Conservation (phyloP, 2,113 vertebrate species). For the Nyctereutes procyonoides region DNA sequence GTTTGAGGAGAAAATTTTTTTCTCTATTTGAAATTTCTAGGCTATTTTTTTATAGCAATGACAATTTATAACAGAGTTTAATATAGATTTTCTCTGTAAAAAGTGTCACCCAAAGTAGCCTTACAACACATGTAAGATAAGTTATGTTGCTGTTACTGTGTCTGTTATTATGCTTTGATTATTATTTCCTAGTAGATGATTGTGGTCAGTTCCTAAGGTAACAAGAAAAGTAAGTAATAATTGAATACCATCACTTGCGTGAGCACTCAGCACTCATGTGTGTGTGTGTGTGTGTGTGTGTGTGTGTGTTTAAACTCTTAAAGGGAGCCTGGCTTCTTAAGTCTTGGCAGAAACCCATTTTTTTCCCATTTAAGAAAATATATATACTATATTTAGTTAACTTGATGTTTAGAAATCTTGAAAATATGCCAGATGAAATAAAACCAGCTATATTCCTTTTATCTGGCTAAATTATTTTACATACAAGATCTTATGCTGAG, state of each 20-base stretch:
- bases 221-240: conserved; percentile 62
- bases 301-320: conserved; percentile 53
- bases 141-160: conserved; percentile 28
- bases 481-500: conserved; percentile 27
- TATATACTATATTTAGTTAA: conserved; percentile 72
- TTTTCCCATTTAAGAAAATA: conserved; percentile 29
- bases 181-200: conserved; percentile 35
- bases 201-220: conserved; percentile 57
- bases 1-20: not conserved
- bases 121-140: conserved; percentile 39
- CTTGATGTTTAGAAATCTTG: conserved; percentile 66
- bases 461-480: conserved; percentile 64
- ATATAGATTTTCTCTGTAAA: conserved; percentile 49
- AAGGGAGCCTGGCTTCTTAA: conserved; percentile 65
- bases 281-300: not conserved
- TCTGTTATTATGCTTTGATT: conserved; percentile 46
- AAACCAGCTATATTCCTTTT: conserved; percentile 70
- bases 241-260: conserved; percentile 20
- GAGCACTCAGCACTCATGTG: not conserved
- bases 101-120: not conserved
- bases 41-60: not conserved
- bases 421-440: conserved; percentile 76
- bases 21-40: conserved; percentile 7
- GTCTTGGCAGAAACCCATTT: conserved; percentile 64
- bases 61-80: conserved; percentile 57